Conservation (phyloP, 1,140 invertebrate genomes). For the Apis cerana region DNA sequence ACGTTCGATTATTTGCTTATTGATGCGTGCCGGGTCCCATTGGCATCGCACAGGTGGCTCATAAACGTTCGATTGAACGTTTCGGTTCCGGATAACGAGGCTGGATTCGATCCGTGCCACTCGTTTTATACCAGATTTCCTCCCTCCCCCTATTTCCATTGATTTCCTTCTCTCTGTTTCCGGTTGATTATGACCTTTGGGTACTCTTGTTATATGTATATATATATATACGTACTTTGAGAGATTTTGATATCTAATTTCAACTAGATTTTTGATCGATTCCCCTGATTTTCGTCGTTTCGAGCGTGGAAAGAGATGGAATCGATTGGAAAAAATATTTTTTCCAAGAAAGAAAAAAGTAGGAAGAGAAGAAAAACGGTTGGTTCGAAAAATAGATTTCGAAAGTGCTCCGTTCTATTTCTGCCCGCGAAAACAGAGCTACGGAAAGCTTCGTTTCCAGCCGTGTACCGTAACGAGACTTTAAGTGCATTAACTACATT, state of each 20-base stretch:
- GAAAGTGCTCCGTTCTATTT: not conserved
- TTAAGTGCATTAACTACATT: not conserved
- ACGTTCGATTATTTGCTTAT: slow-evolving; percentile 23
- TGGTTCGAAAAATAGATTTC: no score
- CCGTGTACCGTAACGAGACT: not conserved
- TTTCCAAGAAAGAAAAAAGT: no score
- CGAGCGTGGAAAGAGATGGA: no score
- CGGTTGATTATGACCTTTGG: not conserved
- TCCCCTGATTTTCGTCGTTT: no score
- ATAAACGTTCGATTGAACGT: slow-evolving; percentile 18
- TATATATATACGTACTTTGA: no score
- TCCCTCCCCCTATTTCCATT: not conserved
- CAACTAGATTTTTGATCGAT: no score
- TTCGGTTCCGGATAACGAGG: not conserved
- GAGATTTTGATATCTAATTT: no score
- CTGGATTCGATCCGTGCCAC: not conserved
- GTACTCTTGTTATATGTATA: no score
- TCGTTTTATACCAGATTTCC: not conserved
- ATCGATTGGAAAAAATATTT: no score
- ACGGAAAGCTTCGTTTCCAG: not conserved
- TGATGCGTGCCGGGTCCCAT: not conserved
- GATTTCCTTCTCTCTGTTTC: not conserved
- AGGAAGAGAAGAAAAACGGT: no score
- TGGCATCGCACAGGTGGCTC: slow-evolving; percentile 1
- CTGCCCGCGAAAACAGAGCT: no score